Evolutionary conservation across 2,113 vertebrate species (phyloP), one percentile per base, ranked within the genome.

Genomic region (Burhinus oedicnemus): DNA sequence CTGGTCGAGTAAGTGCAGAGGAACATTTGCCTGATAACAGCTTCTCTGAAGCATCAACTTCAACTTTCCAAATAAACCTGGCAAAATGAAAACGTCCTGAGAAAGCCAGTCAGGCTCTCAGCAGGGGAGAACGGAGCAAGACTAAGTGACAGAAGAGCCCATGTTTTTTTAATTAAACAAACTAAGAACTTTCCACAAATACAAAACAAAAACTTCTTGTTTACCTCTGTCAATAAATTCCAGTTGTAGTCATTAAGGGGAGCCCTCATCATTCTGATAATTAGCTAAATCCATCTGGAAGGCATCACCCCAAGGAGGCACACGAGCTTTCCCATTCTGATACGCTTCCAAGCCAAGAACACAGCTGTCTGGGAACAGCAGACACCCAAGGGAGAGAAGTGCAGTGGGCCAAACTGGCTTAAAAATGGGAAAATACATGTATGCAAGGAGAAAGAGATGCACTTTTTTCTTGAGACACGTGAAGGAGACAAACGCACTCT

Each of bases 281-380:
- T 49, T 70, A 90, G 82, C 78, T 85, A 22, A 72, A 11, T 70
- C 90, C 93, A 93, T 82, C 93, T 91, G 95, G 87, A 96, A 96
- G 78, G 87, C 65, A 93, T 93, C 92, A 72, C 91, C 91, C 89
- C 84, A 32, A 66, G 74, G 74, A 95, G 88, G 60, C 65, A 64
- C 47, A 11, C 3, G 3, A 57, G 74, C 68, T 45, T 13, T 42
- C 70, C 85, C 79, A 6, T 8, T 13, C 79, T n/a, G 68, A 29
- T 47, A 68, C 40, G 5, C 12, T 8, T n/a, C 83, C 54, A 32
- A 87, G 83, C 85, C 57, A 64, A 42, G 82, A 22, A 10, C 65
- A 18, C 68, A 45, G 87, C 58, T 76, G 71, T 2, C 57, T 69
- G 71, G 1, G 79, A 86, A 23, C 78, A 75, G 77, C 82, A 76